Conservation (phyloP, 2,888 invertebrate genomes). For the Eupithecia subumbrata region DNA sequence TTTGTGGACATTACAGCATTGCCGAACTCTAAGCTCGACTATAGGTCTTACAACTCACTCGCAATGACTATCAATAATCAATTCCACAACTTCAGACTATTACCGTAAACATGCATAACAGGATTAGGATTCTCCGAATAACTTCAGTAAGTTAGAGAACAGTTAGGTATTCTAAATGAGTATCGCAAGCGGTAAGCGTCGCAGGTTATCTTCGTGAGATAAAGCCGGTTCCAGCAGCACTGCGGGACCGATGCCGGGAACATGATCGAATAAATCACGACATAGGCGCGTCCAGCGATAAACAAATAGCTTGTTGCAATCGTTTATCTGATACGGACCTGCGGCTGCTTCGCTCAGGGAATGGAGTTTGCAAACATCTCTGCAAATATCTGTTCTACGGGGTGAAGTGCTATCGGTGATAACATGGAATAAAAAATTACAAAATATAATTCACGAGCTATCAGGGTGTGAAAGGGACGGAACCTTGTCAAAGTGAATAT, state of each 20-base stretch:
- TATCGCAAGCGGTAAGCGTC: slow-evolving; percentile 44
- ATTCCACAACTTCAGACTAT: neutral
- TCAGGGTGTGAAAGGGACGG: neutral
- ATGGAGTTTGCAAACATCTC: neutral
- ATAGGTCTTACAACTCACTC: neutral
- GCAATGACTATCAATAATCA: neutral
- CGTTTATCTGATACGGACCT: slow-evolving; percentile 30
- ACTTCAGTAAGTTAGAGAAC: slow-evolving; percentile 26
- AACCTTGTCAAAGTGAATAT: neutral
- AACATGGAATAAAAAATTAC: too few species aligned
- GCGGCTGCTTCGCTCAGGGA: slow-evolving; percentile 14
- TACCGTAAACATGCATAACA: neutral
- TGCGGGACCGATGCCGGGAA: slow-evolving; percentile 41
- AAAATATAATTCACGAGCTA: neutral
- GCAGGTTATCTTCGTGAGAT: slow-evolving; percentile 50
- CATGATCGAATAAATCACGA: slow-evolving; percentile 54
- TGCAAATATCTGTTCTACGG: neutral
- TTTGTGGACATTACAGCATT: too few species aligned
- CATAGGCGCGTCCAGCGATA: slow-evolving; percentile 47
- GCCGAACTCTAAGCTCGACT: neutral
- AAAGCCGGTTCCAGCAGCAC: slow-evolving; percentile 45
- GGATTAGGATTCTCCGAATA: slow-evolving; percentile 10
- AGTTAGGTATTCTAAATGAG: slow-evolving; percentile 38
- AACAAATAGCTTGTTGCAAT: slow-evolving; percentile 50
- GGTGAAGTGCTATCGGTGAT: neutral